These are phyloP conservation scores for Elgaria multicarinata DNA, from an alignment of 2,113 vertebrate species.

Conservation along the genomic window DNA sequence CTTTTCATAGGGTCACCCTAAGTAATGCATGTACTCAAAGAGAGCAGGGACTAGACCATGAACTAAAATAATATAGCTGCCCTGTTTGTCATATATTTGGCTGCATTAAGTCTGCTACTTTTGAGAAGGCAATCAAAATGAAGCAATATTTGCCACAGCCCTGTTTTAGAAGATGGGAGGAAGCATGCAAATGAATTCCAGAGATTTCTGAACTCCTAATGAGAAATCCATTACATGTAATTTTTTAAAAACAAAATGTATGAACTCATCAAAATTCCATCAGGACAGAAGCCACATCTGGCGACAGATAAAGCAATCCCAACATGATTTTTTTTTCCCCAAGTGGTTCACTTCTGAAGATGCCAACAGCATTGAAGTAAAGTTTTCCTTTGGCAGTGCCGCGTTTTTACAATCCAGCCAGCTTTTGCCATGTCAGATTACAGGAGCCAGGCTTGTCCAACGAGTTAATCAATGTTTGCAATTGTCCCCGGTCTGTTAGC, in stretches of 20 bases:
- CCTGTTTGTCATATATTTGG: background rate
- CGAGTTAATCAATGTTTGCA: background rate
- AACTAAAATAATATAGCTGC: background rate
- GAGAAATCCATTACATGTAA: background rate
- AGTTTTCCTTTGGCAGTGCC: background rate
- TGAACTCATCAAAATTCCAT: background rate
- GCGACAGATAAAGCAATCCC: background rate
- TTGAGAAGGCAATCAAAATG: background rate
- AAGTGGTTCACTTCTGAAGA: background rate
- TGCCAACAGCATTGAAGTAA: background rate
- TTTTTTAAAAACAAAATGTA: background rate
- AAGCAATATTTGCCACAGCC: background rate
- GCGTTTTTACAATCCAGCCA: accelerated
- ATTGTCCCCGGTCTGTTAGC: background rate
- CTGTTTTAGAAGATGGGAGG: background rate
- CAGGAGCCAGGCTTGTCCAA: background rate
- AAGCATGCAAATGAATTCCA: background rate
- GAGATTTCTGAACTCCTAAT: background rate
- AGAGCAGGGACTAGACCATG: too few relatives aligned
- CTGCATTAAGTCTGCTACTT: background rate
- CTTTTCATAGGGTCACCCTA: too few relatives aligned
- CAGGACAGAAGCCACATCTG: background rate
- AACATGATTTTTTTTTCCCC: too few relatives aligned
- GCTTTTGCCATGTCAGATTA: background rate
- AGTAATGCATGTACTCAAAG: too few relatives aligned